Evolutionary conservation across 2,113 vertebrate genomes (phyloP), one percentile per base, ranked within the genome.

Genomic region (Astatotilapia flaviijosephi): DNA sequence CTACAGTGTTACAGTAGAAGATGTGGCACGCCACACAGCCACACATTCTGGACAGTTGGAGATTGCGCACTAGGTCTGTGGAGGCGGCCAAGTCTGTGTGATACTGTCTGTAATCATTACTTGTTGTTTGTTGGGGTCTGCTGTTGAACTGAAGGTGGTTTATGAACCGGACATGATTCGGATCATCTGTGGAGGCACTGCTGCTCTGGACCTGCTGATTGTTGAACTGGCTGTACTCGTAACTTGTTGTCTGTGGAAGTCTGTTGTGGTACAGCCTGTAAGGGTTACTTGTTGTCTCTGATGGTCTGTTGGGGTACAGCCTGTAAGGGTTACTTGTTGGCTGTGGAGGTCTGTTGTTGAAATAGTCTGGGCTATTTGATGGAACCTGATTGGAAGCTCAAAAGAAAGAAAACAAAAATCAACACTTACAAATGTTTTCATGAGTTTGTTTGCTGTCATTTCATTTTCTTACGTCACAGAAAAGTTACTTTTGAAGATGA

Each of bases 61-160:
- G 96, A 45, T 99, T 99, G 55, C 97, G 98, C 23, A 99, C 96
- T 12, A 99, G 96, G 87, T 99, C 98, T 90, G 99, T 99, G 94
- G 99, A 99, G 42, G 99, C 95, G 9, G 98, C 98, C 0, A 98
- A 99, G 93, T 99, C 98, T 0, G 98, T 99, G 94, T 99, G 98
- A 90, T 99, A 99, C 89, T 98, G 97, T 89, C 97, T 97, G 90
- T 99, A 98, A 28, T 98, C 98, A 0, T 96, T 97, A 21, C 96
- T 98, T 51, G 95, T 95, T 1, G 97, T 90, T 80, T 97, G 98
- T 82, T 97, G 95, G 10, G 97, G 96, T 86, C 97, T 93, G 12
- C 96, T 97, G 93, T 23, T 98, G 93, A 99, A 97, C 88, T 98
- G 98, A 14, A 96, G 96, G 0, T 98, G 97, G 65, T 97, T 2